phyloP scores from a whole-genome alignment of 1,140 invertebrate species.

The Drosophila arawakana region DNA sequence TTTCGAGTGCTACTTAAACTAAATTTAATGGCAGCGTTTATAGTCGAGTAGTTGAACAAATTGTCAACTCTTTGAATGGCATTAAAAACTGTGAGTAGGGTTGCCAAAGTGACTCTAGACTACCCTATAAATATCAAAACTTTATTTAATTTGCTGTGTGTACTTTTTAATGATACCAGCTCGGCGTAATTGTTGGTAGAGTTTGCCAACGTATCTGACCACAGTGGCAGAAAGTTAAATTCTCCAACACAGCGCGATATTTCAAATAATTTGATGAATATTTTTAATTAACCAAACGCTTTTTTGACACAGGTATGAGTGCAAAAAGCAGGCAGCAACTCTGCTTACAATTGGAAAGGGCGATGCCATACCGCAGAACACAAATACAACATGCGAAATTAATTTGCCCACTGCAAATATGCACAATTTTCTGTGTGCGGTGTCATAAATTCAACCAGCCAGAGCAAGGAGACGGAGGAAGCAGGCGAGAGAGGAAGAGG shows the following conservation, averaged over 20 bases:
- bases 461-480: neutral
- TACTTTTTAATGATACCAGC: neutral
- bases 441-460: constrained; percentile 54
- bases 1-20: constrained; percentile 38
- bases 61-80: neutral
- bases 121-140: neutral
- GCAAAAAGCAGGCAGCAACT: neutral
- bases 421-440: constrained; percentile 43
- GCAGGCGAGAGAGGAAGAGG: neutral
- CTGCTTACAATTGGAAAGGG: constrained; percentile 17
- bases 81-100: neutral
- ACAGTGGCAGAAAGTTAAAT: constrained; percentile 7
- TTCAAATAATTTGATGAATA: constrained; percentile 57
- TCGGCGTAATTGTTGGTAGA: neutral
- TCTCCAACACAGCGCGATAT: constrained; percentile 1
- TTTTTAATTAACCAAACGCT: constrained; percentile 65
- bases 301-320: constrained; percentile 11
- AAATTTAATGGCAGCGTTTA: constrained; percentile 38
- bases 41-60: constrained; percentile 20
- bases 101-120: neutral
- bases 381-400: constrained; percentile 62
- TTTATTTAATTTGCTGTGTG: constrained; percentile 1
- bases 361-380: constrained; percentile 39
- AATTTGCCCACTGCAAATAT: constrained; percentile 66
- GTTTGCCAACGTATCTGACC: constrained; percentile 4